Conservation (phyloP, 2,797 vertebrate genomes). For the Morus bassanus region DNA sequence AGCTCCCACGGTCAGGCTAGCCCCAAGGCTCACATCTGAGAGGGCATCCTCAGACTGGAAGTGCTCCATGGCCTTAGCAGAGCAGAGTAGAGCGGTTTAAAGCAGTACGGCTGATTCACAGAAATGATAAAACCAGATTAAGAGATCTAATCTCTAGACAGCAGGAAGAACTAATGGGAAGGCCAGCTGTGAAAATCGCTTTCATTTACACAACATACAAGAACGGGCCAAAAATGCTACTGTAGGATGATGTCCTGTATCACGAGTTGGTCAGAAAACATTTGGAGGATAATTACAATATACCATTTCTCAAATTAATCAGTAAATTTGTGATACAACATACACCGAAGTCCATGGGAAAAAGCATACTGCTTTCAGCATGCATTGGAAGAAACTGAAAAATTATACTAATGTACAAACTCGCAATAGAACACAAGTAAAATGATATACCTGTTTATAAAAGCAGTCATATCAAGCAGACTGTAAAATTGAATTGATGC, state of each 20-base stretch:
- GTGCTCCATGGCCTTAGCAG: background rate
- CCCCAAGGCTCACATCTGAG: slow-evolving; percentile 20
- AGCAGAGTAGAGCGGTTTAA: slow-evolving; percentile 36
- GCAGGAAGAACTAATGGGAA: slow-evolving; percentile 45
- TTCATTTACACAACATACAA: background rate
- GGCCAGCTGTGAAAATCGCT: slow-evolving; percentile 59
- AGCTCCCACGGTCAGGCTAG: background rate
- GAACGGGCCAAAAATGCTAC: slow-evolving; percentile 18
- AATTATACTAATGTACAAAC: background rate
- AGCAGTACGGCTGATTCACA: slow-evolving; percentile 6
- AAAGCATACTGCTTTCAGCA: background rate
- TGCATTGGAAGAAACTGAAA: background rate
- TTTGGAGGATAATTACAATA: slow-evolving; percentile 1
- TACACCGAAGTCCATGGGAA: background rate
- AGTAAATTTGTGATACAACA: background rate
- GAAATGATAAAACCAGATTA: slow-evolving; percentile 61
- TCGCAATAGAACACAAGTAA: background rate
- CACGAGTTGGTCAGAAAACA: background rate
- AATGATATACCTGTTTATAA: background rate
- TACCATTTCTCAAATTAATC: background rate
- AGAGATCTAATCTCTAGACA: slow-evolving; percentile 17
- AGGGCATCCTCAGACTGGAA: background rate
- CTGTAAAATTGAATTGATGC: background rate
- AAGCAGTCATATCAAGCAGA: background rate
- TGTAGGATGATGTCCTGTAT: background rate